Conservation (phyloP, 2,113 vertebrate species). For the Anthoscopus minutus region DNA sequence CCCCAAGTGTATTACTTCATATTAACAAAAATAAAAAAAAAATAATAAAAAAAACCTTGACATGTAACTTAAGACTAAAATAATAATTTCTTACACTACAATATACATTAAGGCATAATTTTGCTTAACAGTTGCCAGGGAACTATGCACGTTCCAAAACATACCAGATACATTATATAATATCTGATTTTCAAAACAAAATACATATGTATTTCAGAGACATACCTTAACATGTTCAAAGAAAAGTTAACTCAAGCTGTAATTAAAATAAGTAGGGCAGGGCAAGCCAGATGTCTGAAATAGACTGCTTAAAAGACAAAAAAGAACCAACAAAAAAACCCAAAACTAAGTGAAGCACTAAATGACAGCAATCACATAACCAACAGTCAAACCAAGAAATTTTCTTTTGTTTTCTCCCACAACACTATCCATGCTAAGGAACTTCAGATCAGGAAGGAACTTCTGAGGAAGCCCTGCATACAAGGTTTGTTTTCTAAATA, state of each 20-base stretch:
- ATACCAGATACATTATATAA: conserved; percentile 52
- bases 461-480: neutral
- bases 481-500: neutral
- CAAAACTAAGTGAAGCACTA: neutral
- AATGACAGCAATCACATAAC: neutral
- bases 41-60: neutral
- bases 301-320: neutral
- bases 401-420: neutral
- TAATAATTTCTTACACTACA: conserved; percentile 65
- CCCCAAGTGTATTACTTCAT: conserved; percentile 26
- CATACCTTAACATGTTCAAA: conserved; percentile 68
- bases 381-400: neutral
- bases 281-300: conserved; percentile 9
- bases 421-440: neutral
- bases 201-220: conserved; percentile 50
- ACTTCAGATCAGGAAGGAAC: neutral
- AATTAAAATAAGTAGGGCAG: conserved; percentile 62
- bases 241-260: conserved; percentile 44
- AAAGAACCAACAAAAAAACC: neutral
- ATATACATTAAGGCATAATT: conserved; percentile 52
- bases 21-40: neutral
- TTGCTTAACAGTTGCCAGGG: conserved; percentile 48
- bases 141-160: conserved; percentile 51
- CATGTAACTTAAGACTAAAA: conserved; percentile 60
- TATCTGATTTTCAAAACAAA: conserved; percentile 25